phyloP scores from a whole-genome alignment of 2,113 vertebrate genomes.

The Syngnathus typhle region DNA sequence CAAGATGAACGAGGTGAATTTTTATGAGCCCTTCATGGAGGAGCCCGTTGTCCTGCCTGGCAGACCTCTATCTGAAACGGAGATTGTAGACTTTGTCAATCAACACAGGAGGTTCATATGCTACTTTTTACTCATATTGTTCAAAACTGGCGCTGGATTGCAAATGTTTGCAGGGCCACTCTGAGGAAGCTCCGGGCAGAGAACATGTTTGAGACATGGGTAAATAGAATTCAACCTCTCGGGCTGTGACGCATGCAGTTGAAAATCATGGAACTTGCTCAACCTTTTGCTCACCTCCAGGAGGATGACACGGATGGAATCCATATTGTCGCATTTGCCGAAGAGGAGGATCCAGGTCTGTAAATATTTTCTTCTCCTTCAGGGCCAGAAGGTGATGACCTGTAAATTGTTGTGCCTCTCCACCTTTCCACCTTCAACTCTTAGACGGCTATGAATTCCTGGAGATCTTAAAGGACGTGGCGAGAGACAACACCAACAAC shows the following conservation, averaged over 20 bases:
- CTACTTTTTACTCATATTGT: background rate
- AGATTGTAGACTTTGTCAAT: conserved; percentile 89
- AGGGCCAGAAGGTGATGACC: background rate
- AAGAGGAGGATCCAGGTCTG: conserved; percentile 92
- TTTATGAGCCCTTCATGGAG: conserved; percentile 97
- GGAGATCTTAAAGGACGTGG: conserved; percentile 94
- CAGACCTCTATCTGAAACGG: conserved; percentile 85
- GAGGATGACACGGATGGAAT: conserved; percentile 95
- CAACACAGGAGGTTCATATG: conserved; percentile 80
- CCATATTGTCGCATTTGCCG: conserved; percentile 95
- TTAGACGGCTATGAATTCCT: conserved; percentile 95
- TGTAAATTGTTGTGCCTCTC: conserved; percentile 19
- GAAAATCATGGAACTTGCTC: background rate
- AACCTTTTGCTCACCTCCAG: conserved; percentile 49
- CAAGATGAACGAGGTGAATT: conserved; percentile 96
- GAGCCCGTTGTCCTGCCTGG: conserved; percentile 84
- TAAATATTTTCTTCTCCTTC: background rate
- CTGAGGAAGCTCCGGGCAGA: conserved; percentile 88
- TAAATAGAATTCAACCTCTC: conserved; percentile 58
- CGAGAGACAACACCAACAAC: conserved; percentile 93
- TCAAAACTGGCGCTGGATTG: background rate
- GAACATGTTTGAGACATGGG: conserved; percentile 98
- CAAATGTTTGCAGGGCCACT: conserved; percentile 76
- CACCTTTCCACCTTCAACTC: no score
- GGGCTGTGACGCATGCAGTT: background rate